A percentile compares a stretch with the other conserved stretches of the same genome.
These are phyloP conservation scores for Toxostoma redivivum DNA, from an alignment of 2,113 vertebrate genomes.

Conservation along the genomic window DNA sequence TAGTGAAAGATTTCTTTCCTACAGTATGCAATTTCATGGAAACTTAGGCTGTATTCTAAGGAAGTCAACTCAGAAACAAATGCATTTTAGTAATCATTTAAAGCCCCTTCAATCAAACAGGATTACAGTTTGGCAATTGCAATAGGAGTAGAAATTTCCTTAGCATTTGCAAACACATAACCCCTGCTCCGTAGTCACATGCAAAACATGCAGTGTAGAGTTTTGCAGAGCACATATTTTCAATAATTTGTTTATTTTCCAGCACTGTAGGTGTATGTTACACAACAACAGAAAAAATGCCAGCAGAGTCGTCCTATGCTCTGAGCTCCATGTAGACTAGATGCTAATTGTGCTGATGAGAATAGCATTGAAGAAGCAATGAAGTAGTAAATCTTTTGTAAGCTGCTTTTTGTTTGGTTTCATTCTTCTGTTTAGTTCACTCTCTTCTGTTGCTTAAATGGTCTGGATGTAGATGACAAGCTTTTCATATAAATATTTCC, in stretches of 20 bases:
- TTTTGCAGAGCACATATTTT: neutral
- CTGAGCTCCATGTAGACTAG: neutral
- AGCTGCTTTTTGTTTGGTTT: neutral
- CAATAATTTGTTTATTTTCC: constrained; percentile 13
- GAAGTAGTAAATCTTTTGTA: neutral
- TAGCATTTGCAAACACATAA: neutral
- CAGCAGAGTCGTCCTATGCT: neutral
- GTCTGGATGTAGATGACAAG: neutral
- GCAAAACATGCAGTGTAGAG: neutral
- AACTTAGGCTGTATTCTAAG: neutral
- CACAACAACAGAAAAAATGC: neutral
- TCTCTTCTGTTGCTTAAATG: neutral
- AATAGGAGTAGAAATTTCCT: constrained; percentile 22
- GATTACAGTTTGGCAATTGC: constrained; percentile 24
- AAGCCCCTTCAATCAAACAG: constrained; percentile 45
- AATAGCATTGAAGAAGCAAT: neutral
- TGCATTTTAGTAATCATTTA: constrained; percentile 37
- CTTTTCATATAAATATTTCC: neutral
- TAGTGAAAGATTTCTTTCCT: neutral
- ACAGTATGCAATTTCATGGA: neutral
- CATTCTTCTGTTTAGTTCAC: neutral
- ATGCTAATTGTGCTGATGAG: neutral
- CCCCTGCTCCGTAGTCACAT: neutral
- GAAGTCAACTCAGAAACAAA: neutral
- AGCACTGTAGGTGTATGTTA: constrained; percentile 12